These are phyloP conservation scores for Corbicula japonica DNA, from an alignment of 2,888 invertebrate genomes.

Conservation along the genomic window DNA sequence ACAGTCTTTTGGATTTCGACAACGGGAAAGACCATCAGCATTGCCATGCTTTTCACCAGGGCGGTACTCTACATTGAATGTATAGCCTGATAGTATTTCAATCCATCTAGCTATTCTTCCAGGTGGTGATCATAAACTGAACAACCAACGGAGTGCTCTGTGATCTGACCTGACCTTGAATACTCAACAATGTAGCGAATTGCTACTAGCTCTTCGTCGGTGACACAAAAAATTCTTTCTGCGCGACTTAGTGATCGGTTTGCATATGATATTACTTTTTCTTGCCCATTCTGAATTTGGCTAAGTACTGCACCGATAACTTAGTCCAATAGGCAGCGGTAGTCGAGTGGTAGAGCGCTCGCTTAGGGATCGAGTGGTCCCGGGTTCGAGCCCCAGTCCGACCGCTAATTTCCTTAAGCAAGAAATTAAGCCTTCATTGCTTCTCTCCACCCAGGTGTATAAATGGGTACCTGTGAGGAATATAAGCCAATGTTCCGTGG, in stretches of 20 bases:
- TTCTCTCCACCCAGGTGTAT: too few relatives aligned
- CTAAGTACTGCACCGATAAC: conserved; percentile 54
- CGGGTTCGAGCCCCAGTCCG: too few relatives aligned
- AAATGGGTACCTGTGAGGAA: too few relatives aligned
- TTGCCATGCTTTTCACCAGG: conserved; percentile 21
- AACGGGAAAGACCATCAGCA: conserved; percentile 35
- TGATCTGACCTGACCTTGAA: conserved; percentile 41
- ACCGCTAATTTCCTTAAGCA: too few relatives aligned
- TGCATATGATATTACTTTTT: conserved; percentile 41
- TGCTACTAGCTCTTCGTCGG: conserved; percentile 36
- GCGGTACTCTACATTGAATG: too few relatives aligned
- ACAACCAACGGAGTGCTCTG: conserved; percentile 17
- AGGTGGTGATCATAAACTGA: conserved; percentile 20
- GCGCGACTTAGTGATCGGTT: conserved; percentile 27
- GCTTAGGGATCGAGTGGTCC: too few relatives aligned
- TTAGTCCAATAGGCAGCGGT: too few relatives aligned
- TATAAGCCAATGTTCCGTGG: too few relatives aligned
- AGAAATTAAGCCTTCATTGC: too few relatives aligned
- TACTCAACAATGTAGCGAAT: conserved; percentile 28
- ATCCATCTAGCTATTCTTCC: conserved; percentile 41
- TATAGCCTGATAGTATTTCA: conserved; percentile 24
- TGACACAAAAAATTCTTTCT: conserved; percentile 36
- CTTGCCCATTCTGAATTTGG: conserved; percentile 45
- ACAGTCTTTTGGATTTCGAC: conserved; percentile 38
- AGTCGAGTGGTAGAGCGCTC: too few relatives aligned